phyloP scores from a whole-genome alignment of 1,140 invertebrate species.

The Whitmania pigra region DNA sequence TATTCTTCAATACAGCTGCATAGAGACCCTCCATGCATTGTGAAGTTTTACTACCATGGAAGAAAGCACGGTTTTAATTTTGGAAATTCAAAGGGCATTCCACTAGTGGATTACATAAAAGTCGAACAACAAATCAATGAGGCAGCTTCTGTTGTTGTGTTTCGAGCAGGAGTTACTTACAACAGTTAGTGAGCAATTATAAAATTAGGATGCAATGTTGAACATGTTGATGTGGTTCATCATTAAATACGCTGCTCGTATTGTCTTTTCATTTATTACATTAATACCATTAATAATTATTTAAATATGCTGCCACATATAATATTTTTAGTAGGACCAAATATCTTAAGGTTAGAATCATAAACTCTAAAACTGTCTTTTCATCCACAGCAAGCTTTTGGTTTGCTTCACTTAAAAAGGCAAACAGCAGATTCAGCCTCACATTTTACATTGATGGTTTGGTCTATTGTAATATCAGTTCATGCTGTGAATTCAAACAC shows the following conservation, averaged over 20 bases:
- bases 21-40: neutral
- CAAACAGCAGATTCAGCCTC: constrained; percentile 41
- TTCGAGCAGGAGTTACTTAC: neutral
- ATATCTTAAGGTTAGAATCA: too few species aligned
- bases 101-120: neutral
- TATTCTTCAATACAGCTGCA: too few species aligned
- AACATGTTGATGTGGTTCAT: too few species aligned
- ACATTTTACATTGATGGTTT: constrained; percentile 41
- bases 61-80: neutral
- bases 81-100: neutral
- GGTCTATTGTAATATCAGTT: constrained; percentile 37
- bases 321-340: too few species aligned
- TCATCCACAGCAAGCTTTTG: constrained; percentile 34
- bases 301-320: too few species aligned
- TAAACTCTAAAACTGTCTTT: neutral
- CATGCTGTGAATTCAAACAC: constrained; percentile 43
- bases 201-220: too few species aligned
- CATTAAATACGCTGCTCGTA: too few species aligned
- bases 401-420: constrained; percentile 39
- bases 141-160: constrained; percentile 6
- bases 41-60: neutral
- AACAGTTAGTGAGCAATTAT: neutral
- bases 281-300: too few species aligned
- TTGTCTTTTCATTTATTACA: too few species aligned
- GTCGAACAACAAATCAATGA: constrained; percentile 6